A percentile compares a stretch with the other conserved stretches of the same genome.
Evolutionary conservation across 2,797 vertebrate genomes (phyloP).

Genomic region (Podarcis lilfordi): DNA sequence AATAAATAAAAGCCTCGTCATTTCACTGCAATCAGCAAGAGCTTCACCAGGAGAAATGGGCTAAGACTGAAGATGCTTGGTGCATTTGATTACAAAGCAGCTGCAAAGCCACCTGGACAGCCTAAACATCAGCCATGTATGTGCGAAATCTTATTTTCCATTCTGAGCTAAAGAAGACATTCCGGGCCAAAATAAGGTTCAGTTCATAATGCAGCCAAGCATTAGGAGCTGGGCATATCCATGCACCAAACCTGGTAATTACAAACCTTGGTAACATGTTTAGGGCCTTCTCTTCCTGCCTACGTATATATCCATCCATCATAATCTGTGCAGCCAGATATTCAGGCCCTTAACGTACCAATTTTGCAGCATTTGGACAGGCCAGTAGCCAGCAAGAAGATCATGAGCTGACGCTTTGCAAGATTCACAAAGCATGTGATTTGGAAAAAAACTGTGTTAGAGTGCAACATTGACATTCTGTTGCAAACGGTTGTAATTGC

Average conservation of each 20-base stretch:
- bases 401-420: background rate
- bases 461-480: background rate
- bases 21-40: background rate
- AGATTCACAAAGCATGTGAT: background rate
- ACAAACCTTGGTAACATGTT: background rate
- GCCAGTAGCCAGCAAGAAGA: background rate
- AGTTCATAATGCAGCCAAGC: background rate
- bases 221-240: background rate
- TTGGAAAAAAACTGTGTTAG: background rate
- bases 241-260: background rate
- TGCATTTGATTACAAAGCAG: background rate
- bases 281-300: background rate
- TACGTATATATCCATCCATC: background rate
- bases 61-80: background rate
- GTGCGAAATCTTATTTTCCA: too few relatives aligned
- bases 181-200: background rate
- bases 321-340: background rate
- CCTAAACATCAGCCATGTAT: background rate
- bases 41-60: background rate
- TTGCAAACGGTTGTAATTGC: background rate
- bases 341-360: background rate
- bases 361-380: background rate
- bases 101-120: background rate
- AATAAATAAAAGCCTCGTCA: background rate
- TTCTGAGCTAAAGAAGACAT: background rate